Evolutionary conservation across 2,113 vertebrate genomes (phyloP).

Genomic region (Atherinomorus stipes): DNA sequence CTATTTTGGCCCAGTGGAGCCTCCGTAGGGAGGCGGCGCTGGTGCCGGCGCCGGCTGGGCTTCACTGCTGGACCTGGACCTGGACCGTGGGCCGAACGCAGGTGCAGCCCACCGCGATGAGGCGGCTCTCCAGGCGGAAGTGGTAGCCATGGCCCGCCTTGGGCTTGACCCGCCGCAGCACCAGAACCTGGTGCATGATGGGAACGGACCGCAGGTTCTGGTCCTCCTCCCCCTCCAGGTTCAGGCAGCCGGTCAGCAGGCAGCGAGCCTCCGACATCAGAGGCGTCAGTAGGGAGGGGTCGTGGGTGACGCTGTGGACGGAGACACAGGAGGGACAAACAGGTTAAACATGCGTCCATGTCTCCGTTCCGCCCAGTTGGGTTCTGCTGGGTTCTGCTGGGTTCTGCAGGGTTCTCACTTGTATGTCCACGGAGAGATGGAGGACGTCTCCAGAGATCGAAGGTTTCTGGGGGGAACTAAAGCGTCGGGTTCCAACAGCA

Average conservation of each 20-base stretch:
- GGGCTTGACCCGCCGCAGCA: conserved; percentile 80
- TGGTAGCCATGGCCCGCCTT: conserved; percentile 47
- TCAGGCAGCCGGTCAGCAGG: conserved; percentile 80
- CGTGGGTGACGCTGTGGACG: conserved; percentile 27
- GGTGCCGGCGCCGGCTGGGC: too few species aligned
- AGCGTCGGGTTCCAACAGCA: conserved; percentile 62
- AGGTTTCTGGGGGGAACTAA: neutral
- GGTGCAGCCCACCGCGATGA: conserved; percentile 90
- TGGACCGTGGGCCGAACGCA: conserved; percentile 76
- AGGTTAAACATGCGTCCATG: neutral
- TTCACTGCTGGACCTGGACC: conserved; percentile 53
- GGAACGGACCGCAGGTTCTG: conserved; percentile 83
- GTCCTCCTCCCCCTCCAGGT: conserved; percentile 77
- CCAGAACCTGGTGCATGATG: conserved; percentile 87
- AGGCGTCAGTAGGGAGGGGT: conserved; percentile 60
- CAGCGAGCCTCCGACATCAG: conserved; percentile 83
- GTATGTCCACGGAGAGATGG: conserved; percentile 82
- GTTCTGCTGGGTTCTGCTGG: rapidly evolving
- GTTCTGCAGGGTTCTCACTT: conserved; percentile 48
- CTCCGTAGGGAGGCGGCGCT: too few species aligned
- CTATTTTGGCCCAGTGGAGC: too few species aligned
- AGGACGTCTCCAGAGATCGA: conserved; percentile 65
- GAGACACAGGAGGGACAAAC: conserved; percentile 9
- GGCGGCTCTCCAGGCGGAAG: conserved; percentile 86
- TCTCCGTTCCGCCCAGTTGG: rapidly evolving